Conservation (phyloP, 2,888 invertebrate species). For the Tenthredo scrophulariae region DNA sequence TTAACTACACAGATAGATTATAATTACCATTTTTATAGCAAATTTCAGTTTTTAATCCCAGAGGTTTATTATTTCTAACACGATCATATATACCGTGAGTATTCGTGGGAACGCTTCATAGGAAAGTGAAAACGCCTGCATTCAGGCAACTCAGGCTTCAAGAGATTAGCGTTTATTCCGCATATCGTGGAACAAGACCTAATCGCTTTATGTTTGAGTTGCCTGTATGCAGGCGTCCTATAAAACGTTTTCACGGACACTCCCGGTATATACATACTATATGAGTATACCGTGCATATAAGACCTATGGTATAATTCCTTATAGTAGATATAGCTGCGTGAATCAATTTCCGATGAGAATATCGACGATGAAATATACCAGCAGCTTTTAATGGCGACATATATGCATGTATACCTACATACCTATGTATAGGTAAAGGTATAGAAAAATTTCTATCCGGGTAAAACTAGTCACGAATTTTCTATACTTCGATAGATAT, state of each 20-base stretch:
- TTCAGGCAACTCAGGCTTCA: too few relatives aligned
- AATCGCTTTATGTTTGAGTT: too few relatives aligned
- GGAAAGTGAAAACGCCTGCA: too few relatives aligned
- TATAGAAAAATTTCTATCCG: not conserved
- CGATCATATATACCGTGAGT: not conserved
- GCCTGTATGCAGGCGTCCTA: too few relatives aligned
- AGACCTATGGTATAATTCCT: not conserved
- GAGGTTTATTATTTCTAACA: not conserved
- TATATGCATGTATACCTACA: not conserved
- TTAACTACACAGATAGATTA: not conserved
- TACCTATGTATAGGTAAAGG: not conserved
- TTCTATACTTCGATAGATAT: constrained; percentile 2
- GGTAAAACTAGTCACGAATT: constrained; percentile 28
- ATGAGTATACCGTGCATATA: not conserved
- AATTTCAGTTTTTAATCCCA: not conserved
- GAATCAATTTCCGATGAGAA: not conserved
- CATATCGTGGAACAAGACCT: too few relatives aligned
- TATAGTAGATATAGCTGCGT: not conserved
- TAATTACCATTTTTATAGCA: not conserved
- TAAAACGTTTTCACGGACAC: too few relatives aligned
- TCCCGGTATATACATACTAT: too few relatives aligned
- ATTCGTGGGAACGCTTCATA: not conserved
- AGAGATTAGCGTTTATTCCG: not conserved
- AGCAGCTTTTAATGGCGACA: constrained; percentile 17
- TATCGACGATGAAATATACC: not conserved